Percentiles rank a stretch among this genome's conserved stretches.
phyloP scores from a whole-genome alignment of 2,888 invertebrate genomes.

The Orchesella flavescens region DNA sequence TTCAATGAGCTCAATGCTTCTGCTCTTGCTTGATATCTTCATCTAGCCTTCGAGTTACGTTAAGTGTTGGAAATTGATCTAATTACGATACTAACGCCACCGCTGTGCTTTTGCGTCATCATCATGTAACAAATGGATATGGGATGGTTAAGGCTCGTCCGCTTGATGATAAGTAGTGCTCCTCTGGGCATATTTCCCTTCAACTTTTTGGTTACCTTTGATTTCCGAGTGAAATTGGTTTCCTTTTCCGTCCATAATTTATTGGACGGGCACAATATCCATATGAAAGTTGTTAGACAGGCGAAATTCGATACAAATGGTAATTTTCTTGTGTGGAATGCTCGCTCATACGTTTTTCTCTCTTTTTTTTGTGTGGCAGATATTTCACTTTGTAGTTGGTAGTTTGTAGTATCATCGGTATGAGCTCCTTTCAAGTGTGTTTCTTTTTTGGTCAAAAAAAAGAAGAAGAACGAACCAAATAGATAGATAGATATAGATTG shows the following conservation, averaged over 20 bases:
- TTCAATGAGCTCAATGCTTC: neutral
- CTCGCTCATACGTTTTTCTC: neutral
- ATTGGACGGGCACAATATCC: neutral
- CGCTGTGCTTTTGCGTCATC: too few species aligned
- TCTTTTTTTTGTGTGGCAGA: neutral
- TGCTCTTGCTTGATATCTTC: neutral
- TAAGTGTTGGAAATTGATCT: neutral
- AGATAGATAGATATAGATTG: neutral
- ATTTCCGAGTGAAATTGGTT: neutral
- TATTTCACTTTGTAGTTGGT: neutral
- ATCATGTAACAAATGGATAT: too few species aligned
- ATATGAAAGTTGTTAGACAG: neutral
- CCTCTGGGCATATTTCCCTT: too few species aligned
- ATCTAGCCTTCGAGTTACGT: too few species aligned
- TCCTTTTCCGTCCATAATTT: neutral
- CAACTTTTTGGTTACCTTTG: neutral
- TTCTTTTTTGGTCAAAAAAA: slow-evolving; percentile 4
- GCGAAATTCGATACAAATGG: slow-evolving; percentile 32
- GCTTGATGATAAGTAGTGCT: too few species aligned
- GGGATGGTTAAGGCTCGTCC: too few species aligned
- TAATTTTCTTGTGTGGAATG: neutral
- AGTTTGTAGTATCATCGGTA: too few species aligned
- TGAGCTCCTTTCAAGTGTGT: neutral
- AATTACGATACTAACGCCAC: neutral
- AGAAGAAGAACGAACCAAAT: too few species aligned